Evolutionary conservation across 2,888 invertebrate species (phyloP).

Genomic region (Athalia rosae): DNA sequence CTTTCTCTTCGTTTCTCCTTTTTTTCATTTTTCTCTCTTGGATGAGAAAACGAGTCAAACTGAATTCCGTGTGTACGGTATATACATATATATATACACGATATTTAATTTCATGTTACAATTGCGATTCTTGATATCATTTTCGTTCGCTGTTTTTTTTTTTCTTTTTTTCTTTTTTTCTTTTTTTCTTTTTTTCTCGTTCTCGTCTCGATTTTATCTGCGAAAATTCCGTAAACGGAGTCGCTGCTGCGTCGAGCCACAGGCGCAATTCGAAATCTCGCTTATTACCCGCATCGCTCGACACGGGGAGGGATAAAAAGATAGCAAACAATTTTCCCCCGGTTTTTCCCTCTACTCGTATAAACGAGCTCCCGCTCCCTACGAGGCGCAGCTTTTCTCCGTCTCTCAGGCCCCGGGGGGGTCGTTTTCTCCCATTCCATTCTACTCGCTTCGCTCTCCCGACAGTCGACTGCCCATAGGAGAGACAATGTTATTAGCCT

Average conservation of each 20-base stretch:
- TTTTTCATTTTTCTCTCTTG: too few species aligned
- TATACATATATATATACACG: too few species aligned
- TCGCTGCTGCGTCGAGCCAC: background rate
- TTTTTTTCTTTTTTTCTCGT: too few species aligned
- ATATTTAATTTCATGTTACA: too few species aligned
- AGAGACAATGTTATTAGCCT: slow-evolving; percentile 42
- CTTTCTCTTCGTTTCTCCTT: too few species aligned
- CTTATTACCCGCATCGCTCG: slow-evolving; percentile 31
- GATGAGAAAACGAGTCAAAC: too few species aligned
- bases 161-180: too few species aligned
- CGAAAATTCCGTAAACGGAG: background rate
- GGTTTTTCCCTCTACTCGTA: slow-evolving; percentile 1
- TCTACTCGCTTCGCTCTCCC: background rate
- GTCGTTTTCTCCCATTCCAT: slow-evolving; percentile 25
- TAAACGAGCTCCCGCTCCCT: background rate
- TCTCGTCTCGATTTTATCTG: background rate
- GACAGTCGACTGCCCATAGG: slow-evolving; percentile 37
- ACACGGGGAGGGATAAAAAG: slow-evolving; percentile 32
- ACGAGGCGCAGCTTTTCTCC: background rate
- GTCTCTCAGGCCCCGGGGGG: slow-evolving; percentile 31
- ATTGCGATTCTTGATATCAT: too few species aligned
- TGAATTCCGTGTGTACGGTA: too few species aligned
- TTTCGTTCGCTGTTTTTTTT: too few species aligned
- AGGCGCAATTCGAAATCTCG: slow-evolving; percentile 5
- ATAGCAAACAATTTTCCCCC: slow-evolving; percentile 40